Base-by-base conservation (phyloP, 2,113 vertebrate species). In the Echinops telfairi region DNA sequence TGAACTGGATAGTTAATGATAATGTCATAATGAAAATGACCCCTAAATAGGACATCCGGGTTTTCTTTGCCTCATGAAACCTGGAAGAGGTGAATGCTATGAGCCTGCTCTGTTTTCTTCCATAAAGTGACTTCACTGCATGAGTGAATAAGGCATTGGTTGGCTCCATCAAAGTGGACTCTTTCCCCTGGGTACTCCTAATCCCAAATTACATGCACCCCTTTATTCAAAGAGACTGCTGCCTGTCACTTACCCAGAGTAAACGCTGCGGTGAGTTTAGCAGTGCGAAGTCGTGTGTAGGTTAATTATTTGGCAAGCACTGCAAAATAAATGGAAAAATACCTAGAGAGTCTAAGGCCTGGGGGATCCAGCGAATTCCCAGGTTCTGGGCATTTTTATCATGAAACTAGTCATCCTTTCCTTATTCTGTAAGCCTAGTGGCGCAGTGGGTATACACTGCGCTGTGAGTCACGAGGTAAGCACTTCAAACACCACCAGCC, bases 41-140 rank as follows among this genome's bases (percentile, higher is more conserved):
- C 94, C 94, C 76, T 90, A 83, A 91, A 75, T 71, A 91, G 91
- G 95, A 88, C 91, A 85, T 66, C 88, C 2, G 60, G 71, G 66
- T 93, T 94, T 96, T 88, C 71, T 60, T 94, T 96, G 95, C 93
- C 86, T 97, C 97, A 97, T 97, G 96, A 97, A 96, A 85, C 81
- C 53, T 84, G 83, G 43, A 94, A 77, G 60, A 85, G 90, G 92
- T 96, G 76, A 92, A 60, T 83, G 3, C 83, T 94, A 86, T 43
- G 31, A 93, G 40, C 1, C 73, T 80, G 68, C 36, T 57, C 25
- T 90, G 87, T 81, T 96, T 93, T 77, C 77, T 68, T 91, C 84
- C 87, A 91, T 80, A 83, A 92, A 68, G 93, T 85, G 58, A 88
- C 91, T 95, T 96, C 93, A 89, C 77, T 92, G 90, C 94, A 94